Evolutionary conservation across 2,797 vertebrate genomes (phyloP), one percentile per base, ranked within the genome.

Genomic region (Hozukius guyotensis): DNA sequence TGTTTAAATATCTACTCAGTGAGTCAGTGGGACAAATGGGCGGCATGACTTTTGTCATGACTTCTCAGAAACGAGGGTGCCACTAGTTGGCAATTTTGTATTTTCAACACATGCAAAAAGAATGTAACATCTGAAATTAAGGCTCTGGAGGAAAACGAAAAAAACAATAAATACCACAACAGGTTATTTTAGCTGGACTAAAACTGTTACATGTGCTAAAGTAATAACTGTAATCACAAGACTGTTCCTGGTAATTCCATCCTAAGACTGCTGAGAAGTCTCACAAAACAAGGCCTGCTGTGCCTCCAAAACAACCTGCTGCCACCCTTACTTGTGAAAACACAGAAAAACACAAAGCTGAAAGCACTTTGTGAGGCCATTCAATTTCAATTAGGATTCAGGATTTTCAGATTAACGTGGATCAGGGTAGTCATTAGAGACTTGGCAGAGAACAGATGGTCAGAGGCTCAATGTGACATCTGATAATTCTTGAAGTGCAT

Each of bases 331-430:
- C 20, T 61, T 24, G 49, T 16, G 1, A 59, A 74, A 72, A 78
- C 1, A 59, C 1, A 59, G 42, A 64, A 78, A 69, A 66, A 71
- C 10, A 65, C 57, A 24, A 55, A 31, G 22, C 27, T 4, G 13
- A 52, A 60, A 69, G 7, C 74, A 25, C 67, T 67, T 59, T 60
- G 57, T 27, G 22, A 34, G 32, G 22, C 13, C 57, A 57, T 32
- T 64, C 66, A n/a, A 24, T 62, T 72, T 81, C 53, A 61, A 72
- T 78, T 78, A 82, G 82, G 68, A 53, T 16, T 78, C 8, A 31
- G 69, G 83, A 84, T 92, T 88, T 88, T 82, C 29, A 84, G 89
- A 85, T 87, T 79, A 85, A n/a, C 5, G 0, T 29, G 42, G 81
- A 82, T 88, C 38, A 82, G n/a, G 38, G 36, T 52, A 14, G 49